Evolutionary conservation across 2,888 invertebrate genomes (phyloP).

Genomic region (Sycophila texana): DNA sequence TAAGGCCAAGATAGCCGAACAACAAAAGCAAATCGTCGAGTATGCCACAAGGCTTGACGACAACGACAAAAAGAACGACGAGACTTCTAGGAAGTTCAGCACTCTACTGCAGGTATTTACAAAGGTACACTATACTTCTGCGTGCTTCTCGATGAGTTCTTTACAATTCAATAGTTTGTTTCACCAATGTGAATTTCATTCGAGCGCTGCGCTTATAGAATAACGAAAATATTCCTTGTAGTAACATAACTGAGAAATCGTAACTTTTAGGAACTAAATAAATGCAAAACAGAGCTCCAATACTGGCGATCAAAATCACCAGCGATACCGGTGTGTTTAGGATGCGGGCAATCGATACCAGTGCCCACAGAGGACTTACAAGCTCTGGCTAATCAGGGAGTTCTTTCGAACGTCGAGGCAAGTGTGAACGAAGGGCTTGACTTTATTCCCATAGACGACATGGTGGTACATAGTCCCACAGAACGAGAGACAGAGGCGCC

Average conservation of each 20-base stretch:
- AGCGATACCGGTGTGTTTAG: constrained; percentile 84
- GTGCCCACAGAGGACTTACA: constrained; percentile 80
- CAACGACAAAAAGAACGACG: constrained; percentile 93
- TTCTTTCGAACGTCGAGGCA: constrained; percentile 76
- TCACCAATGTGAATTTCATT: too few relatives aligned
- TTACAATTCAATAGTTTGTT: neutral
- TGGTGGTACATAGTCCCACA: constrained; percentile 67
- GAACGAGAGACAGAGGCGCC: constrained; percentile 59
- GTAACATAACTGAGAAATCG: neutral
- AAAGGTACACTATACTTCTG: constrained; percentile 64
- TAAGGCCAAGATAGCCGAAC: constrained; percentile 89
- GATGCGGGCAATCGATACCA: constrained; percentile 82
- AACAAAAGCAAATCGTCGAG: constrained; percentile 89
- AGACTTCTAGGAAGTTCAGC: constrained; percentile 91
- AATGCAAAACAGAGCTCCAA: constrained; percentile 93
- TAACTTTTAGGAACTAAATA: constrained; percentile 86
- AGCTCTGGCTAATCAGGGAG: constrained; percentile 79
- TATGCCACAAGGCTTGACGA: constrained; percentile 92
- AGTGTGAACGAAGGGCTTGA: constrained; percentile 72
- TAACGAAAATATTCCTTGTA: too few relatives aligned
- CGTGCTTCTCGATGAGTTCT: constrained; percentile 1
- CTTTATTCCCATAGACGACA: constrained; percentile 75
- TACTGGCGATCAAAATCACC: constrained; percentile 94
- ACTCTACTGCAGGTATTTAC: constrained; percentile 85
- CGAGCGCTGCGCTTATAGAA: too few relatives aligned